Percentiles rank a stretch among this genome's conserved stretches.
phyloP scores from a whole-genome alignment of 2,113 vertebrate genomes.

The Felis catus region DNA sequence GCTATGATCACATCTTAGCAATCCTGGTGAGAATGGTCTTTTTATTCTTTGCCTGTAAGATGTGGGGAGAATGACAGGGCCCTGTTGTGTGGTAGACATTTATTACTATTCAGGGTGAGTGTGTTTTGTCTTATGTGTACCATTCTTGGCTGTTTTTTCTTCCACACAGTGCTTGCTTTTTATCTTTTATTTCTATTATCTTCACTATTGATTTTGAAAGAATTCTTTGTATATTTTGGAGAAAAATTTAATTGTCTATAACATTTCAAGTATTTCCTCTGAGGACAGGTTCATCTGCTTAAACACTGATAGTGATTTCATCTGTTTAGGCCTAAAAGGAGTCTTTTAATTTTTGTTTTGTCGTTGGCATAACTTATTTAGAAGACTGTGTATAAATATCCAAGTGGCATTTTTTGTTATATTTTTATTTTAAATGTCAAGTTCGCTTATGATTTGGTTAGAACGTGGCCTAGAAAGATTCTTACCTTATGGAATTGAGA shows the following conservation, averaged over 20 bases:
- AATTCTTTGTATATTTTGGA: background rate
- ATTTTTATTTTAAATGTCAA: conserved; percentile 43
- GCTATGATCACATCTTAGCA: background rate
- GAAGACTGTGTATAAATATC: background rate
- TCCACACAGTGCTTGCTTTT: background rate
- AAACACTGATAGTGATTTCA: background rate
- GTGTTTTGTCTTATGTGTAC: background rate
- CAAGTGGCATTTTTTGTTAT: conserved; percentile 4
- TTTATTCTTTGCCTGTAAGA: background rate
- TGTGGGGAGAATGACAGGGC: background rate
- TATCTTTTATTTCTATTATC: background rate
- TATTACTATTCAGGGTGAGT: background rate
- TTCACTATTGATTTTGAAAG: conserved; percentile 7
- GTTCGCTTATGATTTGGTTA: background rate
- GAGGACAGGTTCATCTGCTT: background rate
- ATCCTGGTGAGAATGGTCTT: background rate
- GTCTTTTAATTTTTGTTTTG: background rate
- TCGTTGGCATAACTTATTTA: conserved; percentile 19
- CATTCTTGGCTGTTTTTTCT: background rate
- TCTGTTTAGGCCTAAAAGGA: background rate
- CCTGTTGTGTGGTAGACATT: background rate
- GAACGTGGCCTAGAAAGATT: background rate
- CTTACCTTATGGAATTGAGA: conserved; percentile 7
- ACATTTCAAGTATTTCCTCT: background rate
- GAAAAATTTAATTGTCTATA: background rate